These are phyloP conservation scores for Diploscapter pachys DNA, from an alignment of 1,140 invertebrate species.

Conservation along the genomic window DNA sequence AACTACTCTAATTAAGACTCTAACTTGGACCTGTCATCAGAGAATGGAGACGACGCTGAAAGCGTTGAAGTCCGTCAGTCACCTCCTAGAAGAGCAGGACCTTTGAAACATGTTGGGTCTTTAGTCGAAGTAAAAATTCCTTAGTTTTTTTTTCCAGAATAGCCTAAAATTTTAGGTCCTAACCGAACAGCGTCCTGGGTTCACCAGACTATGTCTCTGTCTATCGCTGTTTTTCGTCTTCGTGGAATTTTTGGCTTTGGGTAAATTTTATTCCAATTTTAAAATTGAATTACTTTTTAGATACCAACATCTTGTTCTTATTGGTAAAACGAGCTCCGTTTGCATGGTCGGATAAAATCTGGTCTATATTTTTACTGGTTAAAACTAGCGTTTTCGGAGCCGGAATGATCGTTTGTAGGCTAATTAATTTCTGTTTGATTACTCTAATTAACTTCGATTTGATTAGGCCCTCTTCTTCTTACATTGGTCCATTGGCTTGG, in stretches of 20 bases:
- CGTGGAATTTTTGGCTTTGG: constrained; percentile 34
- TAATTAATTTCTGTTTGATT: neutral
- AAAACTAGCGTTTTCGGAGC: neutral
- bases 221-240: constrained; percentile 38
- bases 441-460: neutral
- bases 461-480: neutral
- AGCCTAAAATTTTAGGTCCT: constrained; percentile 24
- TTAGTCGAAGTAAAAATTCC: constrained; percentile 15
- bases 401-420: constrained; percentile 18
- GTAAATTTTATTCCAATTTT: constrained; percentile 15
- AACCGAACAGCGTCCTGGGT: constrained; percentile 28
- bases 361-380: constrained; percentile 15
- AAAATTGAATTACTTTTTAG: constrained; percentile 10
- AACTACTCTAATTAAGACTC: neutral
- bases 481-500: constrained; percentile 17
- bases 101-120: constrained; percentile 10
- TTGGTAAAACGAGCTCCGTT: constrained; percentile 35
- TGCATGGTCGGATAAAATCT: constrained; percentile 35
- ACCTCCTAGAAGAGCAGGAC: constrained; percentile 2
- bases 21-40: too few relatives aligned
- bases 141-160: neutral
- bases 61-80: constrained; percentile 6
- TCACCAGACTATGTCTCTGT: constrained; percentile 33
- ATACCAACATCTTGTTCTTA: constrained; percentile 29
- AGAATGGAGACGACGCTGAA: neutral